Percentiles rank a stretch among this genome's conserved stretches.
phyloP scores from a whole-genome alignment of 2,888 invertebrate species.

The Sinhomidia bicolor region DNA sequence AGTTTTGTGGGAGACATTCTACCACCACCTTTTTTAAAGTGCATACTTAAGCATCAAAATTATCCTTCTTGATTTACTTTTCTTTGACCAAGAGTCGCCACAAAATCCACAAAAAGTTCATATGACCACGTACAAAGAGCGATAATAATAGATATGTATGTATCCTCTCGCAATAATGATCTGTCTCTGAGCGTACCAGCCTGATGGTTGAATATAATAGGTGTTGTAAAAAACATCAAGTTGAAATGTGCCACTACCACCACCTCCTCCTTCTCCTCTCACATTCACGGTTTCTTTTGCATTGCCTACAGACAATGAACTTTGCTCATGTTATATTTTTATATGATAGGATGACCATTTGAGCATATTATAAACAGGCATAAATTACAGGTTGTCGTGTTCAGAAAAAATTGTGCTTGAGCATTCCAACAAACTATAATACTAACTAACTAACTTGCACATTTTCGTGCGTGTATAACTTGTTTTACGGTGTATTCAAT shows the following conservation, averaged over 20 bases:
- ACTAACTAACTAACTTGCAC: slow-evolving; percentile 19
- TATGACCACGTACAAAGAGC: background rate
- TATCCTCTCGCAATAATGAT: background rate
- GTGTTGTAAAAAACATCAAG: background rate
- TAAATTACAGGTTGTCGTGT: slow-evolving; percentile 58
- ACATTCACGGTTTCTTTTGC: slow-evolving; percentile 26
- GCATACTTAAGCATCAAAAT: background rate
- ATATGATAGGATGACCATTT: slow-evolving; percentile 19
- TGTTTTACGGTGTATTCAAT: slow-evolving; percentile 39
- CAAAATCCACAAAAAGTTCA: slow-evolving; percentile 19
- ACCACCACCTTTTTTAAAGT: background rate
- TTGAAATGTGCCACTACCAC: background rate
- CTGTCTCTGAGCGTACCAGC: background rate
- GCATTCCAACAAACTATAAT: background rate
- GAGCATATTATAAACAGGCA: slow-evolving; percentile 50
- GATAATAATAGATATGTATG: background rate
- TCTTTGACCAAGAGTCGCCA: background rate
- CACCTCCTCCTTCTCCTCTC: too few species aligned
- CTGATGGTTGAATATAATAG: background rate
- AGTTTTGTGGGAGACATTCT: slow-evolving; percentile 10
- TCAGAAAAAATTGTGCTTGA: slow-evolving; percentile 24
- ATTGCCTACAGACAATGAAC: slow-evolving; percentile 68
- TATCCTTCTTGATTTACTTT: background rate
- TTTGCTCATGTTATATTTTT: slow-evolving; percentile 55
- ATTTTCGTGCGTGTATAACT: background rate